phyloP scores from a whole-genome alignment of 30 jellyfish, hydroid and myxozoan genomes.

The Rhopilema esculentum region DNA sequence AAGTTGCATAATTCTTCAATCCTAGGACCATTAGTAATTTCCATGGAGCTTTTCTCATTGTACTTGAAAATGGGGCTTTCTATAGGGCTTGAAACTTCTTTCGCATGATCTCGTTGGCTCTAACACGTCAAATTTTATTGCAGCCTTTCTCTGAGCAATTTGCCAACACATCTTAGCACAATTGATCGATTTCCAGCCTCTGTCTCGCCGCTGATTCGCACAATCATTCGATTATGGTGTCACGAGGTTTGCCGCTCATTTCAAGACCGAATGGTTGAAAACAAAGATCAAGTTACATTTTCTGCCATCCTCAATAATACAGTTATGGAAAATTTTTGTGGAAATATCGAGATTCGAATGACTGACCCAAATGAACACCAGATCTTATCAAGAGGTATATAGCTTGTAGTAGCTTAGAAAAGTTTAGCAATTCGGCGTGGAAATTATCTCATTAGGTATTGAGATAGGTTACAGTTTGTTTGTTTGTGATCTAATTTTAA shows the following conservation, averaged over 20 bases:
- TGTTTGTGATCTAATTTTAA: too few relatives aligned
- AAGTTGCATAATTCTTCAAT: too few relatives aligned
- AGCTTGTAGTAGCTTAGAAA: too few relatives aligned
- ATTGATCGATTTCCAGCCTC: constrained; percentile 44
- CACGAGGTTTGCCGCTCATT: constrained; percentile 69
- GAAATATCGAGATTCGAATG: not conserved
- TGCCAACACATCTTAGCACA: constrained; percentile 4
- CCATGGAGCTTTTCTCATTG: too few relatives aligned
- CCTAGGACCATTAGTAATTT: too few relatives aligned
- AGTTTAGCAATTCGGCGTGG: too few relatives aligned
- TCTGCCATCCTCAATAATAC: constrained; percentile 19
- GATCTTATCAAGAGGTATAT: constrained; percentile 5
- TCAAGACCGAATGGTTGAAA: constrained; percentile 40
- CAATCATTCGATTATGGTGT: constrained; percentile 74
- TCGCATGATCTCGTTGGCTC: not conserved
- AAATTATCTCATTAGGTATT: too few relatives aligned
- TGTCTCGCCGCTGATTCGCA: constrained; percentile 62
- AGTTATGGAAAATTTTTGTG: constrained; percentile 35
- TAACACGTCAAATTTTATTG: not conserved
- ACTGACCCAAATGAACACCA: not conserved
- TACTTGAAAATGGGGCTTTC: too few relatives aligned
- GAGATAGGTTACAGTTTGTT: too few relatives aligned
- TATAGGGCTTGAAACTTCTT: too few relatives aligned
- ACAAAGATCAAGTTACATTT: constrained; percentile 27
- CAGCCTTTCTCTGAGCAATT: not conserved